phyloP scores from a whole-genome alignment of 2,797 vertebrate species.

The Mormyrops attenuatus region DNA sequence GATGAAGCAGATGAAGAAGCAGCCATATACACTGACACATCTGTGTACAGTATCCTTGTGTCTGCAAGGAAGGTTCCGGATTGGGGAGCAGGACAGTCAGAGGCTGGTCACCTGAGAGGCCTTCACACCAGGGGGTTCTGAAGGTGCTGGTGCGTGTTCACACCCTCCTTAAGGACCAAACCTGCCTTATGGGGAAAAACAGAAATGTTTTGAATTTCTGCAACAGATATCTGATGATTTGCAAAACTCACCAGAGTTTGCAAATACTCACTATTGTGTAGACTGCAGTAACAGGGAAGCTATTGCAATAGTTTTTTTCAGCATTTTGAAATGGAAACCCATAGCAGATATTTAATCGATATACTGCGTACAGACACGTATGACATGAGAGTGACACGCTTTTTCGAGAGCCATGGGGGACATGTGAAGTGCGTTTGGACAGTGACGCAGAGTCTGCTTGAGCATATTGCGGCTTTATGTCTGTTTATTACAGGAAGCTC shows the following conservation, averaged over 20 bases:
- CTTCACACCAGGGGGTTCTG: not conserved
- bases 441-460: not conserved
- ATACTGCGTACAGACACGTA: not conserved
- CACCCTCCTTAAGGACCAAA: not conserved
- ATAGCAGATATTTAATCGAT: not conserved
- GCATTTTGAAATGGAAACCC: not conserved
- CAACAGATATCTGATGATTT: not conserved
- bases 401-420: not conserved
- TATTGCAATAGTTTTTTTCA: not conserved
- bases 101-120: not conserved
- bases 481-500: not conserved
- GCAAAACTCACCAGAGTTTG: not conserved
- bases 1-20: not conserved
- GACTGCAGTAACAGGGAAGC: not conserved
- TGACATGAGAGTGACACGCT: not conserved
- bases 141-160: not conserved
- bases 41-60: not conserved
- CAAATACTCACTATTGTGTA: not conserved
- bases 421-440: not conserved
- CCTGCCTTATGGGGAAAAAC: not conserved
- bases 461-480: not conserved
- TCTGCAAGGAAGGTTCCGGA: not conserved
- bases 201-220: not conserved
- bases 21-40: not conserved
- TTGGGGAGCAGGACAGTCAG: not conserved